Conservation (phyloP, 1,140 invertebrate species). For the Adoxophyes honmai region DNA sequence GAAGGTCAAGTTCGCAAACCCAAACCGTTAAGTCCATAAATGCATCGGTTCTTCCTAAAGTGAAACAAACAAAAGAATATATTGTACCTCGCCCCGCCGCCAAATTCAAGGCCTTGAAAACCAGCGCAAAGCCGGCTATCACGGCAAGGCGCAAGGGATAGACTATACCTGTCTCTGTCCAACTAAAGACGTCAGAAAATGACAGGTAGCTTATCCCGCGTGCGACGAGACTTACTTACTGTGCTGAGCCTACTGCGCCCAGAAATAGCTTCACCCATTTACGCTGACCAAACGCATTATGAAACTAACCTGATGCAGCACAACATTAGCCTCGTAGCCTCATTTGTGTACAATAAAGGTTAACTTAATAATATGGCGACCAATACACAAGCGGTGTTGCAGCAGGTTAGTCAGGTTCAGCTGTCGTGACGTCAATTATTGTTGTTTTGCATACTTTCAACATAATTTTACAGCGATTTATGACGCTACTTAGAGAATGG, state of each 20-base stretch:
- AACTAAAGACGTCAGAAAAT: too few species aligned
- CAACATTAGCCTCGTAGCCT: conserved; percentile 19
- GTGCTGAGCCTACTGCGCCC: not conserved
- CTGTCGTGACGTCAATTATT: conserved; percentile 23
- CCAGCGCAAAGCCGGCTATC: too few species aligned
- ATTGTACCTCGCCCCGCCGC: too few species aligned
- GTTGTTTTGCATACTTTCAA: conserved; percentile 9
- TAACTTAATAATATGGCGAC: conserved; percentile 12
- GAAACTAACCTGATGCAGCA: conserved; percentile 10
- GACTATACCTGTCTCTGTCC: too few species aligned
- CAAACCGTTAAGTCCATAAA: too few species aligned
- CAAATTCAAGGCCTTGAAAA: too few species aligned
- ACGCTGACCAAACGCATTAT: not conserved
- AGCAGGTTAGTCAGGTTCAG: conserved; percentile 5
- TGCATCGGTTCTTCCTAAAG: too few species aligned
- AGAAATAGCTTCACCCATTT: conserved; percentile 2
- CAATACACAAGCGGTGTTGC: not conserved
- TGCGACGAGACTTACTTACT: too few species aligned
- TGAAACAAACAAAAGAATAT: too few species aligned
- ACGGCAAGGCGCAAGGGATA: too few species aligned
- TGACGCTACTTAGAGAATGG: not conserved
- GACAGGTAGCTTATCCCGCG: too few species aligned
- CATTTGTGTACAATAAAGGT: conserved; percentile 21
- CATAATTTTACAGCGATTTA: conserved; percentile 12
- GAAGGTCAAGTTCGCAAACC: too few species aligned